phyloP scores from a whole-genome alignment of 2,113 vertebrate species.

The Oryzias curvinotus region DNA sequence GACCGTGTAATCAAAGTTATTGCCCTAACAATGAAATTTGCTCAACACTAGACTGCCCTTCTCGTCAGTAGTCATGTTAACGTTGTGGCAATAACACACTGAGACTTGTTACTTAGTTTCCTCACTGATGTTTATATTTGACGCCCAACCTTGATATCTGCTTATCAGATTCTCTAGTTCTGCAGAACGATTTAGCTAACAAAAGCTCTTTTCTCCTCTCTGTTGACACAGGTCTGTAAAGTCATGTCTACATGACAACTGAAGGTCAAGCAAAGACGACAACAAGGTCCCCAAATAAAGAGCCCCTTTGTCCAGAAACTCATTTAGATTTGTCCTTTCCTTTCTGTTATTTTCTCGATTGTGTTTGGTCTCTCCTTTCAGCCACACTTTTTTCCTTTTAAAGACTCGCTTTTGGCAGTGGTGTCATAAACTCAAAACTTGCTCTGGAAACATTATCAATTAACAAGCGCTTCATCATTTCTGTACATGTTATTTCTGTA shows the following conservation, averaged over 20 bases:
- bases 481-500: conserved; percentile 24
- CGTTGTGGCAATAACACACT: too few species aligned
- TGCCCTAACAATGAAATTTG: too few species aligned
- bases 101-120: too few species aligned
- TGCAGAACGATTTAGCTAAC: conserved; percentile 10
- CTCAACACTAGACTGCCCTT: too few species aligned
- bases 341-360: conserved; percentile 23
- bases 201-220: conserved; percentile 46
- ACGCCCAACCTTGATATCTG: conserved; percentile 6
- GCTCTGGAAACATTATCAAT: conserved; percentile 18
- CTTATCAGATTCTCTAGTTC: conserved; percentile 4
- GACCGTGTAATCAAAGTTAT: too few species aligned
- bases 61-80: too few species aligned
- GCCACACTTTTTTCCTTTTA: conserved; percentile 13
- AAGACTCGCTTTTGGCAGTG: conserved; percentile 2
- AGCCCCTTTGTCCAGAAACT: conserved; percentile 61
- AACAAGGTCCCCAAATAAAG: conserved; percentile 62
- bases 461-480: conserved; percentile 29
- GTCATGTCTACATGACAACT: conserved; percentile 71
- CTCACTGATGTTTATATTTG: conserved; percentile 7
- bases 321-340: conserved; percentile 6
- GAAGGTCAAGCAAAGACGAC: conserved; percentile 63
- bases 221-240: conserved; percentile 67
- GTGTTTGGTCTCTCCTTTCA: not conserved
- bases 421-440: not conserved